Evolutionary conservation across 2,113 vertebrate genomes (phyloP).

Genomic region (Oostethus manadensis): DNA sequence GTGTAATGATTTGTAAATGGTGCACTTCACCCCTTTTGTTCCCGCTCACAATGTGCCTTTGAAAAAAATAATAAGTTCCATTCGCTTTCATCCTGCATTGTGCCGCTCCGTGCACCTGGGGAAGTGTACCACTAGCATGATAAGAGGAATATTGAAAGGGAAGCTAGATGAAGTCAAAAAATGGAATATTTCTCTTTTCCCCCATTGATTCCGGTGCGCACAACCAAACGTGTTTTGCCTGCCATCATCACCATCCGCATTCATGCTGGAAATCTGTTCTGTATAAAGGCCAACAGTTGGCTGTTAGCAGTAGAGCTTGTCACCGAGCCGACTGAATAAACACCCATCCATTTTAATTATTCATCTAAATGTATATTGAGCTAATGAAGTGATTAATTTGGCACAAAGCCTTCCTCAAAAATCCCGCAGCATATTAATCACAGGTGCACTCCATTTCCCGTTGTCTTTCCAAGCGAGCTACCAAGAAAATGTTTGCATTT

Average conservation of each 20-base stretch:
- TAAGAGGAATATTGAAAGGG: constrained; percentile 58
- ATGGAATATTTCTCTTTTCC: constrained; percentile 33
- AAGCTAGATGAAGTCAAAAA: constrained; percentile 44
- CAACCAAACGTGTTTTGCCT: constrained; percentile 16
- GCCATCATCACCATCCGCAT: constrained; percentile 21
- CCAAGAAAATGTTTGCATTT: not conserved
- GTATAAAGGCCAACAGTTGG: constrained; percentile 7
- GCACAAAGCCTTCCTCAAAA: constrained; percentile 4
- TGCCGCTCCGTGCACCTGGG: constrained; percentile 54
- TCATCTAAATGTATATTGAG: constrained; percentile 36
- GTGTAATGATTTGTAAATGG: constrained; percentile 62
- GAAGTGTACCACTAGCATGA: constrained; percentile 58
- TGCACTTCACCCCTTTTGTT: constrained; percentile 54
- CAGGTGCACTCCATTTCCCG: constrained; percentile 4
- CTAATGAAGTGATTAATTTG: constrained; percentile 33
- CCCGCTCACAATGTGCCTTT: constrained; percentile 63
- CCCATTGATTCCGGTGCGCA: constrained; percentile 11
- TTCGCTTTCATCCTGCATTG: constrained; percentile 62
- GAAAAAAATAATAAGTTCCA: constrained; percentile 49
- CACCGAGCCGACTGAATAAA: constrained; percentile 17
- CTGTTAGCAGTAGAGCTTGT: constrained; percentile 12
- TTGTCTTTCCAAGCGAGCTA: not conserved
- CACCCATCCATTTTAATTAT: constrained; percentile 33
- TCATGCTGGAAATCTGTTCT: constrained; percentile 17
- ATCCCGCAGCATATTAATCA: constrained; percentile 42